Base-by-base conservation (phyloP, 2,113 vertebrate species). In the Sprattus sprattus region DNA sequence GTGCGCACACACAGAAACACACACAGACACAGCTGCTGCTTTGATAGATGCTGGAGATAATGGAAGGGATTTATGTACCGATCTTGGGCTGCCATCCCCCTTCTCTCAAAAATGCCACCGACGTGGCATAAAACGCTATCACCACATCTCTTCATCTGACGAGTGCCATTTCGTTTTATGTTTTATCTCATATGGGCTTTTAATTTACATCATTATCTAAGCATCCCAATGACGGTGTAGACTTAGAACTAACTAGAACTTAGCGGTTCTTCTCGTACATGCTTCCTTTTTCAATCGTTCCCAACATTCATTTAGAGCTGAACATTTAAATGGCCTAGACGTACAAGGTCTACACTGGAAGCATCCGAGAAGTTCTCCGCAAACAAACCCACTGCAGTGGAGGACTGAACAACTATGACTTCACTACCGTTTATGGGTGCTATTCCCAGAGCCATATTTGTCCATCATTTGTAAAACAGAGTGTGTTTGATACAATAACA, bases 1-100 rank as follows among this genome's bases (percentile, higher is more conserved):
- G 82, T 13, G 32, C 45, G 45, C 64, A 25, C 45, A 83, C 50
- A 83, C 46, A 82, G 15, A n/a, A 7, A 60, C 67, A 83, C 85
- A 86, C 52, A 83, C 32, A 57, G 28, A 45, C 64, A 25, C n/a
- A 16, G 4, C 25, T 67, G 60, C 60, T 25, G 60, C n/a, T 67
- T 1, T 28, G 60, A 10, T 67, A n/a, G 64, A 67, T 10, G 64
- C 25, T 67, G 64, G 64, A 67, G 64, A 67, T 67, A 25, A 67
- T 25, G n/a, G n/a, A 25, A 1, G 28, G 39, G 39, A 39, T 39
- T 39, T 39, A 39, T 67, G 28, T 28, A 9, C 11, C 2, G 64
- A 5, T 67, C 0, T 22, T 25, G n/a, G 7, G 64, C 9, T 67
- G 7, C 28, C 25, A 67, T 28, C 15, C 0, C 0, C 71, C 16